Evolutionary conservation across 2,888 invertebrate genomes (phyloP), one percentile per base, ranked within the genome.

Genomic region (Drosophila infuscata): DNA sequence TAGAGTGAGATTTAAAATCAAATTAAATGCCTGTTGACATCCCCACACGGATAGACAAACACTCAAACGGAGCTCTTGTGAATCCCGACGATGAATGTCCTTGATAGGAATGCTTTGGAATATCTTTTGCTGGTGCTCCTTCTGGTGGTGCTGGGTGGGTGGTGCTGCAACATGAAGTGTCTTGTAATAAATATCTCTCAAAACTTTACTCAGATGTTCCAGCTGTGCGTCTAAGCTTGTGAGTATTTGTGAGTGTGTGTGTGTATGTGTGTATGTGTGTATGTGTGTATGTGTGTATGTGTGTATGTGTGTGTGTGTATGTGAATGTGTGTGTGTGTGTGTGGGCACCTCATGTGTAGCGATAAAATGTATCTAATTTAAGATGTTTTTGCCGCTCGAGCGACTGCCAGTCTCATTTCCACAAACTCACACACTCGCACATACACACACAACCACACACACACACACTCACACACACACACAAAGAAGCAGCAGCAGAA

Each of bases 331-430:
- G 30, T 69, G 32, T 58, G 25, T 67, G 35, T 67, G 25, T 36
- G 15, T 25, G 46, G 58, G 52, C 81, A 77, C 62, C 88, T 74
- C 85, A 79, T 88, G 85, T 88, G 88, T 82, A 77, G 88, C 88
- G 83, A 85, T 88, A 89, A 85, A 89, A 82, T 85, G 88, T 85
- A 85, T 85, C 88, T 88, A 85, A 89, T 85, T 85, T 85, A 89
- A 85, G 90, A 85, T 89, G 85, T 88, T 88, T 84, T 85, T 89
- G 74, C 89, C 83, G 90, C 84, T 73, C 86, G 84, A 85, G 77
- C 77, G 70, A 69, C 59, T 71, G 62, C 58, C 52, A 53, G 36
- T 62, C 69, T 60, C 67, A 33, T 41, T n/a, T 41, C 41, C 63
- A 48, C 51, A 17, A 32, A 29, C 41, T 20, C 25, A 25, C 7